Evolutionary conservation across 2,797 vertebrate species (phyloP), one percentile per base, ranked within the genome.

Genomic region (Falco cherrug): DNA sequence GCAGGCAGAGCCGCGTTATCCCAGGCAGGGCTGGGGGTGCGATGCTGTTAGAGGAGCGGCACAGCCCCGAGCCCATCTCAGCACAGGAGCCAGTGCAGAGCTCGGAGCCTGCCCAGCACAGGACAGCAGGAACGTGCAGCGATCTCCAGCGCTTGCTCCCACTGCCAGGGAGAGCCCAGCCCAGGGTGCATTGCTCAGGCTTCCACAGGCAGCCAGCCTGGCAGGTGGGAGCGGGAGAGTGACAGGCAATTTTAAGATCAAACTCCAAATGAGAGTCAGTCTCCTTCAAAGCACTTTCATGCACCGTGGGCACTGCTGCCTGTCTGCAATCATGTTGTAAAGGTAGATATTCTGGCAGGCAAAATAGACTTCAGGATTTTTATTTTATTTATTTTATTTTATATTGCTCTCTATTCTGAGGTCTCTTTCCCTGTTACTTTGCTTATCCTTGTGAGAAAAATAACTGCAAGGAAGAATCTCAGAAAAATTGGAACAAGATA

Each of bases 151-250:
- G 16, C 41, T n/a, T 6, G 41, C 10, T 48, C 60, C 70, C 24
- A 1, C 17, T 2, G 5, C 29, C 3, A 2, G 57, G 75, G 14
- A 39, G 14, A 11, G 37, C 37, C 37, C 37, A 10, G 4, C 35
- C 54, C 1, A 0, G 19, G 33, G 8, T 2, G 26, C 69, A 5
- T 20, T 3, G 0, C 29, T 9, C 6, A 0, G 19, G n/a, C 16
- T 24, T 5, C 13, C 8, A 10, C 39, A 0, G 6, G 6, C 7
- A 6, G 33, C 53, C 3, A 1, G 1, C 9, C 17, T 7, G 41
- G 31, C n/a, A 7, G 35, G 11, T 4, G 29, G 74, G 35, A 15
- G 19, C 4, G 2, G 8, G 11, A 12, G 33, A 22, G 47, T 1
- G 16, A 26, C 1, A 1, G n/a, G 9, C 3, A 6, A 1, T n/a